Base-by-base conservation (phyloP, 2,888 invertebrate species). In the Morpho helenor region DNA sequence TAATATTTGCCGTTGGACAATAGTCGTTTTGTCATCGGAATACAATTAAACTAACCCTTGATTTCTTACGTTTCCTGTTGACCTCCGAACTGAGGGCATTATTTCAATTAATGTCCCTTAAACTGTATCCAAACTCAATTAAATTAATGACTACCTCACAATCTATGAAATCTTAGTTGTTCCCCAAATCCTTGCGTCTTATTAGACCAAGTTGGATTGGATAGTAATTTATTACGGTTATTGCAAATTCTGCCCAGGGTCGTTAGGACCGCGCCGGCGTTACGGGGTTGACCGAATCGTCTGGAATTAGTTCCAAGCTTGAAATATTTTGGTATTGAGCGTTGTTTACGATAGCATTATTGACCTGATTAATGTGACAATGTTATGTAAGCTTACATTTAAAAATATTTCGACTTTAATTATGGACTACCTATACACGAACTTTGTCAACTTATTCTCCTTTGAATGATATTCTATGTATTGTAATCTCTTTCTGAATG, bases 181-280 rank as follows among this genome's bases (percentile, higher is more conserved):
- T 56, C 53, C 71, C 68, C 73, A 72, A 75, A 78, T 74, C 72
- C 72, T 64, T 70, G 70, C 73, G 71, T 78, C 82, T 80, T 80
- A 80, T 80, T 82, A 77, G 74, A 78, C 69, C 72, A 82, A 84
- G 68, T 84, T 82, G 80, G 77, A 83, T 84, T 82, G 80, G 77
- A 68, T 80, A 66, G 79, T 82, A 79, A 84, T 86, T 86, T 86
- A 85, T 86, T 78, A 79, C 71, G 74, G 82, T 78, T 80, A 81
- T 78, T 76, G 74, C 75, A 75, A 82, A 82, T 80, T 82, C 76
- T 73, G 72, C 74, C 64, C 57, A 65, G 76, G 78, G 73, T 70
- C 72, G 69, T 69, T 73, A 67, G 66, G 70, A 69, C 71, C 74
- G 61, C 64, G 57, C 52, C 61, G 62, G 57, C 57, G 65, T 69